Base-by-base conservation (phyloP, 2,888 invertebrate species). In the Iphiclides podalirius region DNA sequence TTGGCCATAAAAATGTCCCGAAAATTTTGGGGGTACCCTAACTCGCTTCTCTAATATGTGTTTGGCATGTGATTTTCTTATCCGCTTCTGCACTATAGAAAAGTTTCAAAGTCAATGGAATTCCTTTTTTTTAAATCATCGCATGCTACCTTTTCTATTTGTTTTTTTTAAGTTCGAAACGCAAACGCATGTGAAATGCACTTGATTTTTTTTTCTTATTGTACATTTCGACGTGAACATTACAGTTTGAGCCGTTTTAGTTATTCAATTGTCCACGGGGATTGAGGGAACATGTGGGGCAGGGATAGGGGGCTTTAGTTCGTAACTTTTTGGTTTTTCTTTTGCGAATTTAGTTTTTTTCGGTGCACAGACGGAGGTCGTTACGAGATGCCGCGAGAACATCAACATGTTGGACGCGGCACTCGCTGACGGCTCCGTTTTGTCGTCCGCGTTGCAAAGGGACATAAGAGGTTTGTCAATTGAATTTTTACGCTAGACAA, bases 341-440 rank as follows among this genome's bases (percentile, higher is more conserved):
- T 64, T 63, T 62, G 61, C 60, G 61, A 65, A 60, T 58, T 59
- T 57, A 59, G 58, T 58, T 70, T 71, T 80, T 80, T 77, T 72
- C 69, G 70, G 79, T 44, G 68, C 73, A 63, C 86, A 97, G 97
- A 93, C 93, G 77, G 96, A 96, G 89, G 91, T 97, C 69, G 91
- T 95, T 72, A 92, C 93, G 54, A 94, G 95, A 52, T 96, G 97
- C 88, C 93, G 94, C 64, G 95, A 96, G 70, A 96, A 97, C 83
- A 93, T 96, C 69, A 93, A 92, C 71, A 93, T 95, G 68, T 90
- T 97, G 82, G 93, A 93, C 71, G 90, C 92, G 44, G 91, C 95
- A 46, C 72, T 94, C 61, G 91, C 91, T 50, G 76, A 86, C 58
- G 86, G 90, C 51, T 74, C 90, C 51, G 43, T 43, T 20, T 72